Base-by-base conservation (phyloP, 2,113 vertebrate genomes). In the Calidris pygmaea region DNA sequence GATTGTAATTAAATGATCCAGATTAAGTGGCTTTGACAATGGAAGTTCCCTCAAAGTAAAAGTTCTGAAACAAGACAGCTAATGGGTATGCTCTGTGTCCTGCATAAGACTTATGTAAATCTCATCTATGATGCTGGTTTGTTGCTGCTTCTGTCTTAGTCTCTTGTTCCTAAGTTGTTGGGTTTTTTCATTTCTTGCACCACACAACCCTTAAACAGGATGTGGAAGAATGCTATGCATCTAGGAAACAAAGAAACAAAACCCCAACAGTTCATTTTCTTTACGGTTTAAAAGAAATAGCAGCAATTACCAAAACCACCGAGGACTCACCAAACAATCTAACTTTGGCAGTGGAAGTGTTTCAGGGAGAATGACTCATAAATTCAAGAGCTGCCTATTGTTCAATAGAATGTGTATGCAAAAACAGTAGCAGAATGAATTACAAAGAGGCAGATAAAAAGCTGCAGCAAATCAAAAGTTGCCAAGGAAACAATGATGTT, bases 181-280 rank as follows among this genome's bases (percentile, higher is more conserved):
- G 4, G 1, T 27, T 22, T 50, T 30, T 62, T 66, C 4, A 41
- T 18, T 56, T 94, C 21, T 59, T 79, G 11, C 7, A 55, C 15
- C 19, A 34, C 4, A 30, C 8, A 71, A 50, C 3, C 10, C 16
- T 76, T 68, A 86, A 67, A 89, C 8, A 70, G n/a, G 4, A 14
- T 8, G 5, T 53, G 20, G 20, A 66, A 53, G 4, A 41, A 62
- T 48, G 3, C 55, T 86, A 16, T 72, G 12, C 19, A 24, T 60
- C 76, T 70, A 70, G 21, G 37, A 82, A 80, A 68, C 7, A 68
- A 89, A 39, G 3, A 65, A 24, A 37, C 2, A 45, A 50, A 50
- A 22, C 7, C 19, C 7, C 21, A 35, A 0, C 0, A 23, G 5
- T n/a, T 67, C 1, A 32, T 84, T 73, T 86, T 24, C 20, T 72